Conservation (phyloP, 64 coral and sea anemone genomes). For the Stichodactyla helianthus region DNA sequence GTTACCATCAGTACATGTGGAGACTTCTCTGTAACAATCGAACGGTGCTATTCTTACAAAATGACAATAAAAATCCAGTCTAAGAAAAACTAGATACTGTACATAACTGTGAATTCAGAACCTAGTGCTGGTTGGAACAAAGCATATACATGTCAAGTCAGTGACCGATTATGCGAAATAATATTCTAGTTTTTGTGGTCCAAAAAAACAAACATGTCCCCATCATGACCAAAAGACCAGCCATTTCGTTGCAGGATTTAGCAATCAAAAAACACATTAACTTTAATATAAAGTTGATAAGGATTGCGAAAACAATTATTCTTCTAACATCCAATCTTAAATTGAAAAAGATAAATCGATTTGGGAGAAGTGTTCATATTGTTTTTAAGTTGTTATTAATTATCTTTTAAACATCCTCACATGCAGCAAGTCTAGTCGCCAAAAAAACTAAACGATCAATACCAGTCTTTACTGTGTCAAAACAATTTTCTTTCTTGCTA, state of each 20-base stretch:
- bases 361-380: neutral
- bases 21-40: no score
- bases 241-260: neutral
- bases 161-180: neutral
- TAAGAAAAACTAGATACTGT: no score
- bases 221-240: neutral
- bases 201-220: neutral
- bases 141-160: neutral
- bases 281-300: neutral
- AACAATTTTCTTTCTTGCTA: neutral
- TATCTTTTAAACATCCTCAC: neutral
- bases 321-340: neutral
- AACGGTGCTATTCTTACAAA: no score
- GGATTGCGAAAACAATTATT: neutral
- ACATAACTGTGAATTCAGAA: no score
- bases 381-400: neutral
- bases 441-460: neutral
- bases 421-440: neutral
- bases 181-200: neutral
- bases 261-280: neutral
- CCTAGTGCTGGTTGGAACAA: no score
- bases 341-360: constrained; percentile 1
- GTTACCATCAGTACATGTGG: no score
- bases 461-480: neutral
- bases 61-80: no score